Conservation (phyloP, 2,888 invertebrate genomes). For the Lasioglossum zephyrum region DNA sequence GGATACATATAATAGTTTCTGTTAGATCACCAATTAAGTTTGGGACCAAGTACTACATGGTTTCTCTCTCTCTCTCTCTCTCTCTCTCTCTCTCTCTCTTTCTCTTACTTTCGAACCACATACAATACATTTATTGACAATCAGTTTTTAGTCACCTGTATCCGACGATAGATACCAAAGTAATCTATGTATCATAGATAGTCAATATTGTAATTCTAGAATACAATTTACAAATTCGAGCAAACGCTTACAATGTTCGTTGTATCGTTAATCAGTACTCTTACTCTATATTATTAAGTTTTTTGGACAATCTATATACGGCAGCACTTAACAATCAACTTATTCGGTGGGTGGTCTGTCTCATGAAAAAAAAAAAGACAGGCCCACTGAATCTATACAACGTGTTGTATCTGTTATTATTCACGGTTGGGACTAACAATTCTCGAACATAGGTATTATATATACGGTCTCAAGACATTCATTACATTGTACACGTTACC, state of each 20-base stretch:
- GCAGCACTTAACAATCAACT: constrained; percentile 56
- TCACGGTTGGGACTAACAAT: constrained; percentile 44
- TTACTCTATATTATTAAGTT: constrained; percentile 63
- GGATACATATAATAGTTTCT: constrained; percentile 23
- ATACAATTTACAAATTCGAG: constrained; percentile 68
- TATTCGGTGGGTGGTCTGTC: constrained; percentile 49
- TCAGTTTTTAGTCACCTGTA: constrained; percentile 68
- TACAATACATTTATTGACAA: constrained; percentile 71
- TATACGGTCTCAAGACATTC: constrained; percentile 61
- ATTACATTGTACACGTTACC: constrained; percentile 59
- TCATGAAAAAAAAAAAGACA: constrained; percentile 42
- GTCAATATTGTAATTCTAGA: constrained; percentile 63
- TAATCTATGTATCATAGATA: constrained; percentile 65
- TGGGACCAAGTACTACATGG: constrained; percentile 69
- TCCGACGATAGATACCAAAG: constrained; percentile 67
- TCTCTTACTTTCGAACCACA: constrained; percentile 52
- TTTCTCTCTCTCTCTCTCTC: constrained; percentile 38
- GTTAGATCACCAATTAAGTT: constrained; percentile 59
- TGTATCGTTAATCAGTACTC: constrained; percentile 67
- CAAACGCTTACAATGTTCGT: constrained; percentile 65
- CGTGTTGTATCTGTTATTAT: constrained; percentile 47
- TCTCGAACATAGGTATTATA: constrained; percentile 37
- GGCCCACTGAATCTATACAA: constrained; percentile 52
- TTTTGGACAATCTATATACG: constrained; percentile 60
- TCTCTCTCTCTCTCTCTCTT: constrained; percentile 30